phyloP scores from a whole-genome alignment of 2,888 invertebrate genomes.

The Eilema sororculum region DNA sequence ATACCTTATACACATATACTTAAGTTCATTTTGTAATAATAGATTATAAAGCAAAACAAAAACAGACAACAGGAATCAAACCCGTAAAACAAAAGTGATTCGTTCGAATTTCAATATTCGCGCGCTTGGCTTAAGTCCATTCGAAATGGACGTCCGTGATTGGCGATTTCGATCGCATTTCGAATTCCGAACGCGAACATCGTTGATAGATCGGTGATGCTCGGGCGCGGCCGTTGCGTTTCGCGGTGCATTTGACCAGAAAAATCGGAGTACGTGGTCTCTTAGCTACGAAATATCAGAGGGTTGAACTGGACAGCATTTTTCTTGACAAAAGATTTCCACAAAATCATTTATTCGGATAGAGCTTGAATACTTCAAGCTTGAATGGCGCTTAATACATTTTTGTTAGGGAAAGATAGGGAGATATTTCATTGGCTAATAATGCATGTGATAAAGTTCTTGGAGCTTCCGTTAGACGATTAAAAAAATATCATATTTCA shows the following conservation, averaged over 20 bases:
- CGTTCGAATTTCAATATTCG: slow-evolving; percentile 77
- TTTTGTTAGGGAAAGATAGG: background rate
- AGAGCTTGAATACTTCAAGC: slow-evolving; percentile 13
- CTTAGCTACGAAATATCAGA: slow-evolving; percentile 54
- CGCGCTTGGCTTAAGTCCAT: slow-evolving; percentile 69
- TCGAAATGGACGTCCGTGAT: slow-evolving; percentile 70
- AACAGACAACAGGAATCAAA: slow-evolving; percentile 58
- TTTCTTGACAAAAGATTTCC: slow-evolving; percentile 34
- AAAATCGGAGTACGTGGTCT: slow-evolving; percentile 76
- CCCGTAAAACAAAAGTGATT: slow-evolving; percentile 72
- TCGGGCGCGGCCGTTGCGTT: slow-evolving; percentile 63
- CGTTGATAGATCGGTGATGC: slow-evolving; percentile 83
- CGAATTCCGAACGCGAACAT: slow-evolving; percentile 78
- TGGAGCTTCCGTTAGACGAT: too few relatives aligned
- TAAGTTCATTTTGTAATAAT: slow-evolving; percentile 47
- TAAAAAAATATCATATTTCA: too few relatives aligned
- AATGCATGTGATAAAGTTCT: background rate
- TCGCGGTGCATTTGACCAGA: slow-evolving; percentile 81
- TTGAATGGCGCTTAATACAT: slow-evolving; percentile 5
- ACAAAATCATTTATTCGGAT: slow-evolving; percentile 18
- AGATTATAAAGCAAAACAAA: slow-evolving; percentile 26
- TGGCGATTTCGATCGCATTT: slow-evolving; percentile 79
- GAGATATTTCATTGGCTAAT: background rate
- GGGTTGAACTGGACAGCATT: slow-evolving; percentile 51
- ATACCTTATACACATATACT: slow-evolving; percentile 36